Base-by-base conservation (phyloP, 1,140 invertebrate genomes). In the Platyura marginata region DNA sequence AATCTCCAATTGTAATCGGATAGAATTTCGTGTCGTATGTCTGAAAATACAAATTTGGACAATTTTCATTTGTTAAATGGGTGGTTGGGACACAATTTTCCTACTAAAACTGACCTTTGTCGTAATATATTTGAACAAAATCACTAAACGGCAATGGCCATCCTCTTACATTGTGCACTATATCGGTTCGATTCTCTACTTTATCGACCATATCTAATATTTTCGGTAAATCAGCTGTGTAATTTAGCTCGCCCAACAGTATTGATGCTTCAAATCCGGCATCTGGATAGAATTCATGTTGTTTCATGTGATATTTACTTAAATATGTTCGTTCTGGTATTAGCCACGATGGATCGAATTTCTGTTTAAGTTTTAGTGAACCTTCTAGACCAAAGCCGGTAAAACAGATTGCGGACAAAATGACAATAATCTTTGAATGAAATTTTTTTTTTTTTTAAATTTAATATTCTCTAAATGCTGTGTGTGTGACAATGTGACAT, bases 341-440 rank as follows among this genome's bases (percentile, higher is more conserved):
- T 56, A 86, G 85, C 78, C 81, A 84, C 6, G 66, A 65, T 1
- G 78, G 75, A 62, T 86, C 77, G 61, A 86, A 87, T 59, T 75
- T 75, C 56, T 84, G 79, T 54, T 79, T 70, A 34, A 87, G 57
- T 39, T 66, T 55, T 21, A 72, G 56, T 33, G 71, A 61, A 20
- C 77, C 71, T 51, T 71, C 59, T 34, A 74, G 61, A 51, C 74
- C 76, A 45, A 76, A 66, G 21, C 67, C 66, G 13, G 72, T 62
- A 41, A 75, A 56, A 18, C 56, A 50, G 21, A 74, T 16, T 13
- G 77, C 76, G 40, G 76, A 56, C 15, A 75, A 37, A 37, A 83
- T 57, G 2, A 76, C 64, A 20, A 70, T 44, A 46, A 71, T 54
- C 65, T 80, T 80, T 10, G 72, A 70, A 32, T 69, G 65, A 32